Percentiles rank a stretch among this genome's conserved stretches.
These are phyloP conservation scores for Alca torda DNA, from an alignment of 2,797 vertebrate genomes.

Conservation along the genomic window DNA sequence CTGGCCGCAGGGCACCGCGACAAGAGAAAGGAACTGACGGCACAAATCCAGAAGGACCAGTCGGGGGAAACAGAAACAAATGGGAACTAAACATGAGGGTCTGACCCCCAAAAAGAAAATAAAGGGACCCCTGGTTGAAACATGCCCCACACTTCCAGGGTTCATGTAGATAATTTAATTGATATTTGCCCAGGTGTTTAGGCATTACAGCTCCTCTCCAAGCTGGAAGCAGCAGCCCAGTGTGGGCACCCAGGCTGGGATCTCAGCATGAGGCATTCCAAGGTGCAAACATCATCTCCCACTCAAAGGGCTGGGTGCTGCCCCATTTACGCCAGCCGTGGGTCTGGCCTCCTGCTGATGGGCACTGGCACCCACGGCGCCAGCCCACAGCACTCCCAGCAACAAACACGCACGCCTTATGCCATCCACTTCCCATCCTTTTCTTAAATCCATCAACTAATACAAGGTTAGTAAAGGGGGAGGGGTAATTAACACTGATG, in stretches of 20 bases:
- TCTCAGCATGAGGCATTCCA: accelerated
- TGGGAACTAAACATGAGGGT: neutral
- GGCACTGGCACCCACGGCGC: neutral
- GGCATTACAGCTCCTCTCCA: neutral
- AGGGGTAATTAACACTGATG: neutral
- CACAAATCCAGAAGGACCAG: neutral
- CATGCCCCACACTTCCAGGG: accelerated
- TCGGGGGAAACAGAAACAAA: too few relatives aligned
- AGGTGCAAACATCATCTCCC: neutral
- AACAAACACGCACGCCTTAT: neutral
- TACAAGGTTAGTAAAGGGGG: neutral
- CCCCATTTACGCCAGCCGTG: neutral
- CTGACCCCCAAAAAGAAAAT: accelerated
- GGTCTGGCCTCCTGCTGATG: accelerated
- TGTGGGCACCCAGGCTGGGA: neutral
- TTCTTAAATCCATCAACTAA: neutral
- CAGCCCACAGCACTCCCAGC: neutral
- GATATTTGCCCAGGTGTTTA: neutral
- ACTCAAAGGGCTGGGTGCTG: neutral
- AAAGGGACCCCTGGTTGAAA: neutral
- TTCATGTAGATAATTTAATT: neutral
- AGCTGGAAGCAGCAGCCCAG: neutral
- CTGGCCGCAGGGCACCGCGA: neutral
- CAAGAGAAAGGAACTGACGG: neutral
- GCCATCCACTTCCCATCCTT: neutral